A percentile compares a stretch with the other conserved stretches of the same genome.
phyloP scores from a whole-genome alignment of 2,797 vertebrate genomes.

The Melanotaenia trifasciata region DNA sequence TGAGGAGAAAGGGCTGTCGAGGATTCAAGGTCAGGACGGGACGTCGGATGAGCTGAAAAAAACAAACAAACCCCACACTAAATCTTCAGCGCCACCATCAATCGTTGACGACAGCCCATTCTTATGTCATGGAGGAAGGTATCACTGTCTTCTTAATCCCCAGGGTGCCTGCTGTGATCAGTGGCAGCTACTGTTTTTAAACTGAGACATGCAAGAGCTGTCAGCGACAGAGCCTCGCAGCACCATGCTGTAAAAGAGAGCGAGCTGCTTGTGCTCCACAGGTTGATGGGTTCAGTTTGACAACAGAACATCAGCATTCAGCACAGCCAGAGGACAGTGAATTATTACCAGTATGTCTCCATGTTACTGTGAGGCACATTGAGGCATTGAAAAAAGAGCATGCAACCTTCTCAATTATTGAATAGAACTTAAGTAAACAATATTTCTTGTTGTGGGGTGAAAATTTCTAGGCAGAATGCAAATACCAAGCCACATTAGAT shows the following conservation, averaged over 20 bases:
- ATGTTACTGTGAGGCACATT: background rate
- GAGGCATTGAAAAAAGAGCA: constrained; percentile 17
- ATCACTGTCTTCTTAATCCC: constrained; percentile 65
- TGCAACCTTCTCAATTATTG: constrained; percentile 4
- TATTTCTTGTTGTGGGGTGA: background rate
- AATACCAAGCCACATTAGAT: background rate
- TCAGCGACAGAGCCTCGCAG: constrained; percentile 36
- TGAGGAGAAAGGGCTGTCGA: background rate
- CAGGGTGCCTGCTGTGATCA: constrained; percentile 42
- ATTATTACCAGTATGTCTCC: background rate
- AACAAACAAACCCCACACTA: background rate
- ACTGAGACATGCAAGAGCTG: constrained; percentile 47
- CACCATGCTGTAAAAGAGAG: constrained; percentile 9
- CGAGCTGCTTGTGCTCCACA: constrained; percentile 1
- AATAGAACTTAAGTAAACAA: constrained; percentile 32
- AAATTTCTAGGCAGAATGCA: background rate
- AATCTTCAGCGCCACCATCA: constrained; percentile 31
- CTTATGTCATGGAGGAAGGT: constrained; percentile 60
- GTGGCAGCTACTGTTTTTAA: constrained; percentile 62
- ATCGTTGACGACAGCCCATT: constrained; percentile 32
- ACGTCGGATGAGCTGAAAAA: background rate
- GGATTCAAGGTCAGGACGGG: constrained; percentile 47
- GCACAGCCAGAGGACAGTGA: background rate
- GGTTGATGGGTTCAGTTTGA: constrained; percentile 44
- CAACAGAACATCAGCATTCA: constrained; percentile 16